phyloP scores from a whole-genome alignment of 1,140 invertebrate genomes.

The Dufourea novaeangliae region DNA sequence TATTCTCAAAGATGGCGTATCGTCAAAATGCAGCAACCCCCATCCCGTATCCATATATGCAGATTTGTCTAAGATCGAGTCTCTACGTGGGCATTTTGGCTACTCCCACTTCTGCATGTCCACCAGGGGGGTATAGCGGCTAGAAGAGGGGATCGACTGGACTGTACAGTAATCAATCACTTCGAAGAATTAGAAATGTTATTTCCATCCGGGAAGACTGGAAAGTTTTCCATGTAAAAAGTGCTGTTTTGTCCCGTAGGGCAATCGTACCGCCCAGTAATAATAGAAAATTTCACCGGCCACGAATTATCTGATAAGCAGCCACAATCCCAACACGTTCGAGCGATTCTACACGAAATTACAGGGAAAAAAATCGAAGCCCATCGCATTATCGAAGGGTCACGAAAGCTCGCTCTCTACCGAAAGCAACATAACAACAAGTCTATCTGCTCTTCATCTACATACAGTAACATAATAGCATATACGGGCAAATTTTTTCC shows the following conservation, averaged over 20 bases:
- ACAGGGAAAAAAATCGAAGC: constrained; percentile 17
- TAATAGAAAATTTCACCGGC: constrained; percentile 48
- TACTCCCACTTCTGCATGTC: too few species aligned
- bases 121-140: too few species aligned
- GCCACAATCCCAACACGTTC: constrained; percentile 32
- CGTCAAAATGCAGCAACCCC: too few species aligned
- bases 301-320: constrained; percentile 40
- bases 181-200: constrained; percentile 4
- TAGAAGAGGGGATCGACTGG: too few species aligned
- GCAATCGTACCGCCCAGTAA: constrained; percentile 25
- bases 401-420: constrained; percentile 24
- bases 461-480: background rate
- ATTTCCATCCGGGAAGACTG: constrained; percentile 4
- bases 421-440: background rate
- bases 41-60: too few species aligned
- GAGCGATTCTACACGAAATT: constrained; percentile 22
- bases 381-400: constrained; percentile 22
- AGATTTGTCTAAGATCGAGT: too few species aligned
- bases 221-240: constrained; percentile 40
- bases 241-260: constrained; percentile 7
- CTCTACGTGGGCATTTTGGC: too few species aligned
- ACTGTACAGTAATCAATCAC: too few species aligned
- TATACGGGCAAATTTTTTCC: background rate
- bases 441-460: background rate
- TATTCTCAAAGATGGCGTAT: too few species aligned